These are phyloP conservation scores for Autographa gamma DNA, from an alignment of 2,888 invertebrate species.

Conservation along the genomic window DNA sequence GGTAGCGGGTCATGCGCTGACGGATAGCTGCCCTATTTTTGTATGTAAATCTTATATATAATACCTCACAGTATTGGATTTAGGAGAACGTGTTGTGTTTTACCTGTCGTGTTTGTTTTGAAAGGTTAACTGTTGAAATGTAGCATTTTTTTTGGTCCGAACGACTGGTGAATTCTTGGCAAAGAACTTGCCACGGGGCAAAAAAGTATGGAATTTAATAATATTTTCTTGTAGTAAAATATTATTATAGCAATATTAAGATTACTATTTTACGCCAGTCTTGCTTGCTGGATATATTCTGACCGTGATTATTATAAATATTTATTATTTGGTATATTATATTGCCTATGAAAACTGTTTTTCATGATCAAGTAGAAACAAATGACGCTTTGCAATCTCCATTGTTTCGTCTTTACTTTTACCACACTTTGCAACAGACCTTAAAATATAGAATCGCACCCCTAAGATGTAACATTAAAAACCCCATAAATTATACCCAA, in stretches of 20 bases:
- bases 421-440: background rate
- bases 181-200: too few species aligned
- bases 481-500: conserved; percentile 4
- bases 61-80: conserved; percentile 39
- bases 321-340: too few species aligned
- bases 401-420: background rate
- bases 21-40: conserved; percentile 65
- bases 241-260: too few species aligned
- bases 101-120: conserved; percentile 17
- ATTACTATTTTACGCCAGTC: too few species aligned
- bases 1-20: conserved; percentile 73
- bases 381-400: too few species aligned
- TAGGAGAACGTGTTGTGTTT: conserved; percentile 8
- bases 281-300: too few species aligned
- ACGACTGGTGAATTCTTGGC: too few species aligned
- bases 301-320: too few species aligned
- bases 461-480: conserved; percentile 1
- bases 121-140: background rate
- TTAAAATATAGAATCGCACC: background rate
- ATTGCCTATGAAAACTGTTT: too few species aligned
- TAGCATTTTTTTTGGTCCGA: background rate
- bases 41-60: conserved; percentile 52
- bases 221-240: too few species aligned
- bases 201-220: too few species aligned
- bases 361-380: too few species aligned